These are phyloP conservation scores for Hemiprocne comata DNA, from an alignment of 2,113 vertebrate genomes.

Conservation along the genomic window DNA sequence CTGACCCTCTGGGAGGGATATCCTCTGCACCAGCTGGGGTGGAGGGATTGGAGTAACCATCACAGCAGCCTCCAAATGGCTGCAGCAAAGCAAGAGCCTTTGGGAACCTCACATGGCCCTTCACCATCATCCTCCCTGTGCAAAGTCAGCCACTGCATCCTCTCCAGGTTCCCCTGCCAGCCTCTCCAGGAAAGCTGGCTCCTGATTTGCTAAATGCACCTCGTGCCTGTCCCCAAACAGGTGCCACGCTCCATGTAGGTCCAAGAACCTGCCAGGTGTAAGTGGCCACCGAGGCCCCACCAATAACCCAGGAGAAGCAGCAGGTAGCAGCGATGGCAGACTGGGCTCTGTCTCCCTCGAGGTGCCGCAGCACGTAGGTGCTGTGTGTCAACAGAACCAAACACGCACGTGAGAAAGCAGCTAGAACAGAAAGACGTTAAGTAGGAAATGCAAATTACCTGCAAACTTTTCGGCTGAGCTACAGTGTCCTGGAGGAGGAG, in stretches of 20 bases:
- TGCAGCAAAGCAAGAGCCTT: not conserved
- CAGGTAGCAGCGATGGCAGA: not conserved
- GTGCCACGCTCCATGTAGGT: rapidly evolving
- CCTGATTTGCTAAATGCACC: not conserved
- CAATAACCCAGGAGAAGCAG: not conserved
- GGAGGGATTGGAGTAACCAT: not conserved
- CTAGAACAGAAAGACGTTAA: not conserved
- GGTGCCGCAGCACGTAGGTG: not conserved
- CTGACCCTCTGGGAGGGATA: not conserved
- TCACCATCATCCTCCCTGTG: not conserved
- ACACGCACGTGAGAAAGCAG: not conserved
- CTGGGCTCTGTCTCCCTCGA: rapidly evolving
- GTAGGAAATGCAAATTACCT: conserved; percentile 50
- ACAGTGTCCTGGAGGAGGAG: conserved; percentile 31
- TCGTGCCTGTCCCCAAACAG: not conserved
- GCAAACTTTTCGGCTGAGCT: not conserved
- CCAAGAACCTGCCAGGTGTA: not conserved
- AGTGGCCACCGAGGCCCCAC: not conserved
- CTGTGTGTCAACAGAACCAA: not conserved
- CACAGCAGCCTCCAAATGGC: not conserved
- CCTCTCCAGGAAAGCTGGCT: not conserved
- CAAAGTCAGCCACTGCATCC: not conserved
- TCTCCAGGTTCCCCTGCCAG: not conserved
- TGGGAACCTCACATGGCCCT: not conserved
- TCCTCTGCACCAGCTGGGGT: not conserved